These are phyloP conservation scores for Nephrotoma appendiculata DNA, from an alignment of 2,888 invertebrate genomes.

Conservation along the genomic window DNA sequence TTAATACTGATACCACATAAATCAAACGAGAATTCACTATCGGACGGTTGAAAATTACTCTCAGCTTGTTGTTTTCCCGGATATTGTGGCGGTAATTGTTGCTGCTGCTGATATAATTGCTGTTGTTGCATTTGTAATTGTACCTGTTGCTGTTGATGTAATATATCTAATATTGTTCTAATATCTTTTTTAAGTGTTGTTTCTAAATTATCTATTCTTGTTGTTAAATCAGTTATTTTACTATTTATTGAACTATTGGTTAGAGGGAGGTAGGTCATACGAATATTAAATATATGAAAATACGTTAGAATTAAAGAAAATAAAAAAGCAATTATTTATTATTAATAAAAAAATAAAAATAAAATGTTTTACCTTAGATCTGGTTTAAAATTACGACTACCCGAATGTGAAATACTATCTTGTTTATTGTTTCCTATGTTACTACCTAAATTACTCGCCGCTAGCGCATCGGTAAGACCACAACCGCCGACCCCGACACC, in stretches of 20 bases:
- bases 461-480: neutral
- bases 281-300: neutral
- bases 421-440: neutral
- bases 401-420: neutral
- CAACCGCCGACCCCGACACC: neutral
- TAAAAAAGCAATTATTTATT: neutral
- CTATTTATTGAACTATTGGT: conserved; percentile 17
- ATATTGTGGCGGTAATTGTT: conserved; percentile 16
- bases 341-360: neutral
- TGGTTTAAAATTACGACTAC: neutral
- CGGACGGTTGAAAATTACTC: conserved; percentile 19
- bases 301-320: neutral
- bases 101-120: conserved; percentile 17
- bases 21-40: conserved; percentile 23
- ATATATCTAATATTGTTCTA: conserved; percentile 20
- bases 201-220: conserved; percentile 20
- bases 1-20: conserved; percentile 15
- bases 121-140: conserved; percentile 18
- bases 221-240: conserved; percentile 19
- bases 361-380: neutral
- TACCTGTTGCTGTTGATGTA: conserved; percentile 21
- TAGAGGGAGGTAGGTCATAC: neutral
- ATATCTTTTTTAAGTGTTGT: conserved; percentile 21
- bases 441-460: neutral
- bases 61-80: conserved; percentile 15